Base-by-base conservation (phyloP, 2,888 invertebrate species). In the Ferdinandea cuprea region DNA sequence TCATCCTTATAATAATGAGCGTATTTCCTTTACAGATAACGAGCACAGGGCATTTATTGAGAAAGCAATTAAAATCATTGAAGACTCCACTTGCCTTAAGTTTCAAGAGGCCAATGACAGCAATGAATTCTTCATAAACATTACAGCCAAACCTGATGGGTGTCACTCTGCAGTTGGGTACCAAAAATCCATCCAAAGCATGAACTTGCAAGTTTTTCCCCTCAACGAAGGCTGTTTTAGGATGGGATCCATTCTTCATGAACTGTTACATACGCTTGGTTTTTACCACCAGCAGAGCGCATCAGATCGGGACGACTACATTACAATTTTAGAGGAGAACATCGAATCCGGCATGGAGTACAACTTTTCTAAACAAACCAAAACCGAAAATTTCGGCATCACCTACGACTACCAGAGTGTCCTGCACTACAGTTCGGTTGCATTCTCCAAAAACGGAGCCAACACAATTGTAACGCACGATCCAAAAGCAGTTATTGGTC, bases 281-380 rank as follows among this genome's bases (percentile, higher is more conserved):
- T 96, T 96, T 89, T 92, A 94, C 88, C 96, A 96, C 88, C 96
- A 96, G 87, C 96, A 96, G 89, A 96, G 94, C 87, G 92, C 96
- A 0, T 93, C 92, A 3, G 95, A 96, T 87, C 92, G 96, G 0
- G 96, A 96, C 87, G 92, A 94, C 28, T 95, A 92, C 86, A 94
- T 95, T 0, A 90, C 87, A 0, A 92, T 96, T 40, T 91, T 92
- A 3, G 78, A 81, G 71, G 90, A 89, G 48, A 90, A 91, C 71
- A 89, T 91, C n/a, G 9, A 88, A 87, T 69, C 89, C 92, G 95
- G 94, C 0, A 92, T 92, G 6, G 92, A 93, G 86, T 90, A 90
- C 59, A 96, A 96, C 90, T 96, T 96, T 89, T 92, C 92, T 69
- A 96, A 95, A 88, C 92, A 94, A 3, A 89, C 91, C 2, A 91